These are phyloP conservation scores for Rhagoletis pomonella DNA, from an alignment of 1,140 invertebrate species.

Conservation along the genomic window DNA sequence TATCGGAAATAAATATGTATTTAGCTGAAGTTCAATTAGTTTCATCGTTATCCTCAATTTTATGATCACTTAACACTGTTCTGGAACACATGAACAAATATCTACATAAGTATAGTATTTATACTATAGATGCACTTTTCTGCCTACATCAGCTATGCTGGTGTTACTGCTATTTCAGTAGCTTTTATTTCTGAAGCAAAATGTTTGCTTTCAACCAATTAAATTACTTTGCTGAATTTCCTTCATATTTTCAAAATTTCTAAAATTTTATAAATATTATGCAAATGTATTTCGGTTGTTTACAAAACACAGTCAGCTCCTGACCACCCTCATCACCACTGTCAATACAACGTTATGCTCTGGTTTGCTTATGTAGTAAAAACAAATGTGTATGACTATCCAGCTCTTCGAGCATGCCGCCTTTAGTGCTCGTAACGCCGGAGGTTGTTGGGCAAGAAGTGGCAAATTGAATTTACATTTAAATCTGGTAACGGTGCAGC, in stretches of 20 bases:
- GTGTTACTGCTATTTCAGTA: not conserved
- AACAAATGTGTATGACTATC: not conserved
- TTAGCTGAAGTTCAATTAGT: not conserved
- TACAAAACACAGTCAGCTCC: not conserved
- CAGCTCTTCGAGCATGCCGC: not conserved
- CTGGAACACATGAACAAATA: not conserved
- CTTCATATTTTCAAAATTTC: not conserved
- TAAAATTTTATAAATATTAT: not conserved
- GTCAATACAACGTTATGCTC: not conserved
- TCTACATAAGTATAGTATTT: not conserved
- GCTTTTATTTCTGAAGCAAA: not conserved
- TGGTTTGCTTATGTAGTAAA: not conserved
- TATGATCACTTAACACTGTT: not conserved
- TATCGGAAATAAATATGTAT: too few species aligned
- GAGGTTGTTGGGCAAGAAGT: not conserved
- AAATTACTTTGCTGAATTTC: not conserved
- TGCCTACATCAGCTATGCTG: not conserved
- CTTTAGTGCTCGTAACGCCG: not conserved
- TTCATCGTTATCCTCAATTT: not conserved
- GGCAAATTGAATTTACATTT: slow-evolving; percentile 11
- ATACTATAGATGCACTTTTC: not conserved
- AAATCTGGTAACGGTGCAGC: not conserved
- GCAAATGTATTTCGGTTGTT: not conserved
- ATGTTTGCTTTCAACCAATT: not conserved
- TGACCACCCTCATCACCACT: not conserved